Evolutionary conservation across 2,113 vertebrate genomes (phyloP).

Genomic region (Pteropus alecto): DNA sequence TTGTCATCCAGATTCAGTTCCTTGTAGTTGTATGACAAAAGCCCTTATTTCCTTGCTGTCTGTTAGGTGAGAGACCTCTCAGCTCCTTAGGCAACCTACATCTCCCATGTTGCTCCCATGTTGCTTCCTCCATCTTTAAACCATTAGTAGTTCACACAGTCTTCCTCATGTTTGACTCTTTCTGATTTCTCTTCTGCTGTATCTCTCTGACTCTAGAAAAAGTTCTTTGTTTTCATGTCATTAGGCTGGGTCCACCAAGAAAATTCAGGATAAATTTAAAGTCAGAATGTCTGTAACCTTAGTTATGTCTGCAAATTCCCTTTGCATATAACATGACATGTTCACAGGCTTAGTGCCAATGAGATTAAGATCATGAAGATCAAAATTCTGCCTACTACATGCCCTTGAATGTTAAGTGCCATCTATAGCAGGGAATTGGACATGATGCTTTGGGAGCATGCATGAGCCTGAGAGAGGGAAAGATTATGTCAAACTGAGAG

Average conservation of each 20-base stretch:
- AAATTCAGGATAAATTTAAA: background rate
- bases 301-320: background rate
- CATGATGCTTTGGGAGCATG: background rate
- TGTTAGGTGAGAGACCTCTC: background rate
- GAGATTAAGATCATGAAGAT: background rate
- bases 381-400: background rate
- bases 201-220: background rate
- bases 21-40: background rate
- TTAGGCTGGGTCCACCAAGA: background rate
- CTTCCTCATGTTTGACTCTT: background rate
- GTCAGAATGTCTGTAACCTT: background rate
- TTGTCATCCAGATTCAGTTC: background rate
- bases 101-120: background rate
- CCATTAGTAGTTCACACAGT: accelerated
- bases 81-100: background rate
- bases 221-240: background rate
- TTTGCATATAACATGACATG: background rate
- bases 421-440: background rate
- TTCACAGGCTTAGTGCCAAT: background rate
- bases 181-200: background rate
- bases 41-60: background rate
- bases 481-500: background rate
- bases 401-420: background rate
- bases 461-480: too few relatives aligned
- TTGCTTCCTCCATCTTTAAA: background rate